Conservation (phyloP, 2,888 invertebrate species). For the Lasioglossum leucozonium region DNA sequence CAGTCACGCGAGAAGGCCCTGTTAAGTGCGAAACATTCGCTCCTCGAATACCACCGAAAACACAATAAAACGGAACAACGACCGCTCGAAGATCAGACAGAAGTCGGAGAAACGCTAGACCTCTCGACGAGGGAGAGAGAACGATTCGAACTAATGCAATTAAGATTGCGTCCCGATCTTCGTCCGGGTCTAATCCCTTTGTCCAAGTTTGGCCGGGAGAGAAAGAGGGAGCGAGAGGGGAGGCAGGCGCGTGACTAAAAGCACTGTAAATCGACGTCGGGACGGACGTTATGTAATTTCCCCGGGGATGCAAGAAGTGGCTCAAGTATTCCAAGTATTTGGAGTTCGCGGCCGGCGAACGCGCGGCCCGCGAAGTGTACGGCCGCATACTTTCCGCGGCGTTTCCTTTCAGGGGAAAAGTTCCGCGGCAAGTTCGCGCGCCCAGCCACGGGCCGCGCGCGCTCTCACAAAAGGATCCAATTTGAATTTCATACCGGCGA, state of each 20-base stretch:
- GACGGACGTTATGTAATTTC: not conserved
- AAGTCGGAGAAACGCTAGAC: not conserved
- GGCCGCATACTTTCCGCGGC: slow-evolving; percentile 48
- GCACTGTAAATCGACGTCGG: slow-evolving; percentile 14
- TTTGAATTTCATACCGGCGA: slow-evolving; percentile 64
- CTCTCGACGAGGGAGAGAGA: not conserved
- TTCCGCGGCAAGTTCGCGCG: slow-evolving; percentile 26
- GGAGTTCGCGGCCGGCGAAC: slow-evolving; percentile 31
- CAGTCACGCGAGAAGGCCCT: too few relatives aligned
- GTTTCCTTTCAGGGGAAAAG: slow-evolving; percentile 47
- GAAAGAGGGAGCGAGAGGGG: not conserved
- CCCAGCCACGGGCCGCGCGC: not conserved
- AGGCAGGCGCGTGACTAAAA: slow-evolving; percentile 14
- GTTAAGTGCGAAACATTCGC: not conserved
- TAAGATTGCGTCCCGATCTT: slow-evolving; percentile 7
- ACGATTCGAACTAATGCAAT: slow-evolving; percentile 4
- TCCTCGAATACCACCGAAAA: not conserved
- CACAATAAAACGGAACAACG: not conserved
- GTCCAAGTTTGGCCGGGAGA: not conserved
- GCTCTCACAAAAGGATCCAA: slow-evolving; percentile 47
- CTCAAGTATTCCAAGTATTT: slow-evolving; percentile 27
- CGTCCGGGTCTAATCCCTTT: slow-evolving; percentile 5
- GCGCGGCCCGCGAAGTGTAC: slow-evolving; percentile 35
- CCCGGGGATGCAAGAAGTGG: slow-evolving; percentile 6
- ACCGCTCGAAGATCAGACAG: not conserved